Conservation (phyloP, 2,888 invertebrate genomes). For the Drosophila histrio region DNA sequence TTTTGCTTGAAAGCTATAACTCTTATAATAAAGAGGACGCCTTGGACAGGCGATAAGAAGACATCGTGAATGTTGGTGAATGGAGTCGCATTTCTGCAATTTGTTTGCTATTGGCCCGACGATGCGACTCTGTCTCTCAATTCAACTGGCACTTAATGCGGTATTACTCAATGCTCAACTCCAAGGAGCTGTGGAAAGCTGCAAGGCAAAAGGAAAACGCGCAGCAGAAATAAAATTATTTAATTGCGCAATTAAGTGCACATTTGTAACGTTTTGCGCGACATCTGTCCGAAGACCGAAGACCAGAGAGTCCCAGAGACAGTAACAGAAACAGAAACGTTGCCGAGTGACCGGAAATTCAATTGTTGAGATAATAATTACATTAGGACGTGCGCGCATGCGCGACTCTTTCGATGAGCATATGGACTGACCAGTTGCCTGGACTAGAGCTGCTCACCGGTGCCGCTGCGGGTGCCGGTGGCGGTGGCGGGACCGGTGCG, state of each 20-base stretch:
- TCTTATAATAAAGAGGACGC: conserved; percentile 32
- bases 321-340: conserved; percentile 22
- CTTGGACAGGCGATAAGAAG: conserved; percentile 34
- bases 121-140: conserved; percentile 12
- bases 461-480: neutral
- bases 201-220: conserved; percentile 38
- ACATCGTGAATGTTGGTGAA: neutral
- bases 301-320: conserved; percentile 25
- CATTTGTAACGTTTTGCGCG: conserved; percentile 82
- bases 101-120: conserved; percentile 63
- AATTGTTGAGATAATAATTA: conserved; percentile 82
- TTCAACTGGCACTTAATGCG: conserved; percentile 51
- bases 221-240: conserved; percentile 79
- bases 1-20: neutral
- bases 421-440: conserved; percentile 38
- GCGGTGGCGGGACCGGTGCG: neutral
- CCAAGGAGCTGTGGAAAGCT: neutral
- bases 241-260: conserved; percentile 83
- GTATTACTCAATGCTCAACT: conserved; percentile 1
- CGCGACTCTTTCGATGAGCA: conserved; percentile 60
- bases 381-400: conserved; percentile 81
- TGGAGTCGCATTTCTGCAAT: conserved; percentile 46
- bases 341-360: conserved; percentile 80
- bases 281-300: conserved; percentile 67
- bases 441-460: conserved; percentile 3